Conservation (phyloP, 1,140 invertebrate genomes). For the Drosophila ironensis region DNA sequence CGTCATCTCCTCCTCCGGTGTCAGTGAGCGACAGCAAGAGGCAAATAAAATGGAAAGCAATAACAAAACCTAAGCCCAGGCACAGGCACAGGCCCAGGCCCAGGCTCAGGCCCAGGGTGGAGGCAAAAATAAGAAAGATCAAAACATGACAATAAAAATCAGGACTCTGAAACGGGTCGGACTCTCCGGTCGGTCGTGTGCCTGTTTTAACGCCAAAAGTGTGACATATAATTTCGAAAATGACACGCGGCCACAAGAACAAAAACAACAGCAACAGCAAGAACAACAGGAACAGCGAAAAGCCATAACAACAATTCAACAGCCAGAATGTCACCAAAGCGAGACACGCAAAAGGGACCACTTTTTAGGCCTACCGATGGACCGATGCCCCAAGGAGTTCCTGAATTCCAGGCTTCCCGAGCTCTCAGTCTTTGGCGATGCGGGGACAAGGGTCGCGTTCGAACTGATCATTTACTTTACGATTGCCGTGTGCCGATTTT, state of each 20-base stretch:
- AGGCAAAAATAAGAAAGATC: conserved; percentile 56
- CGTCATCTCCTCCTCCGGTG: too few relatives aligned
- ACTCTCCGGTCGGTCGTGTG: conserved; percentile 57
- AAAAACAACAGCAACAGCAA: conserved; percentile 11
- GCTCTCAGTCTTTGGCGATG: too few relatives aligned
- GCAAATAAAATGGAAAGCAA: conserved; percentile 6
- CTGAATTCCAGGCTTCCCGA: background rate
- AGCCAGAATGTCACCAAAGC: conserved; percentile 72
- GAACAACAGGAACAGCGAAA: conserved; percentile 43
- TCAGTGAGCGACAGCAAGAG: conserved; percentile 8
- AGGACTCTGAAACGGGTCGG: conserved; percentile 74
- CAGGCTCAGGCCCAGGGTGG: background rate
- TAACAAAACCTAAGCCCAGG: conserved; percentile 43
- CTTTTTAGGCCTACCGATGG: background rate
- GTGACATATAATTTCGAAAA: conserved; percentile 79
- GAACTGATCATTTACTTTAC: conserved; percentile 69
- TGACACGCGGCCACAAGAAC: conserved; percentile 66
- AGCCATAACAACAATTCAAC: conserved; percentile 70
- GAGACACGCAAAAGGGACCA: conserved; percentile 57
- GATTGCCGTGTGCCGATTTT: conserved; percentile 59
- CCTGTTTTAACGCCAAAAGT: conserved; percentile 78
- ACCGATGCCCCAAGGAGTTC: background rate
- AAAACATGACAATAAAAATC: conserved; percentile 80
- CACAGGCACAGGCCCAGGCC: conserved; percentile 21
- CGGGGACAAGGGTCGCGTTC: background rate